Base-by-base conservation (phyloP, 2,888 invertebrate genomes). In the Eumacrocentrus americanus region DNA sequence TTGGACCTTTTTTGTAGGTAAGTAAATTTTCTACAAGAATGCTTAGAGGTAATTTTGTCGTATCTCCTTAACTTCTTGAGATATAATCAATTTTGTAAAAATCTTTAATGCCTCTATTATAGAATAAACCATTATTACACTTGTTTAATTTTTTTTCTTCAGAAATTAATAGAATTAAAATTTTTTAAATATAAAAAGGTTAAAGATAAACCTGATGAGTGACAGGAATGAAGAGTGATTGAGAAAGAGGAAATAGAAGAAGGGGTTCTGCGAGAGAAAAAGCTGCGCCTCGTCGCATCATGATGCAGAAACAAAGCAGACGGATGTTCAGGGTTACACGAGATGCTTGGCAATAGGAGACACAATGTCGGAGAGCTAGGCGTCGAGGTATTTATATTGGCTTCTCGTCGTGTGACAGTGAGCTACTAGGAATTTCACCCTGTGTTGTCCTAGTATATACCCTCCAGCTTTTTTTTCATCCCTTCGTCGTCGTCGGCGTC, bases 301-400 rank as follows among this genome's bases (percentile, higher is more conserved):
- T 56, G 62, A 63, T 52, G 52, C 38, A 58, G 44, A 53, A 53
- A 48, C 40, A 53, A 22, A 44, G 35, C 53, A 48, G 50, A 63
- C 51, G 50, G 16, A 44, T 64, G 58, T 22, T n/a, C 18, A 29
- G 14, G 53, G 61, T 37, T 53, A 38, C 29, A 56, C 51, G 38
- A n/a, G 58, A 58, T 47, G 40, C 35, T 42, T 51, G 59, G 67
- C 67, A 69, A 67, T 68, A 67, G 65, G 60, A 72, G 64, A 66
- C 66, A 68, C 68, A 60, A 66, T 46, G 53, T 64, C 50, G 61
- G 63, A 62, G 63, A 61, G 57, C 58, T 63, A 67, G 71, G 71
- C 76, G 78, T 79, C 72, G 75, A 75, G 78, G 78, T 78, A 79
- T 78, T 78, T 79, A 79, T 79, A 79, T 79, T 78, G 79, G 80